A percentile compares a stretch with the other conserved stretches of the same genome.
Conservation (phyloP, 2,113 vertebrate genomes). For the Monopterus albus region DNA sequence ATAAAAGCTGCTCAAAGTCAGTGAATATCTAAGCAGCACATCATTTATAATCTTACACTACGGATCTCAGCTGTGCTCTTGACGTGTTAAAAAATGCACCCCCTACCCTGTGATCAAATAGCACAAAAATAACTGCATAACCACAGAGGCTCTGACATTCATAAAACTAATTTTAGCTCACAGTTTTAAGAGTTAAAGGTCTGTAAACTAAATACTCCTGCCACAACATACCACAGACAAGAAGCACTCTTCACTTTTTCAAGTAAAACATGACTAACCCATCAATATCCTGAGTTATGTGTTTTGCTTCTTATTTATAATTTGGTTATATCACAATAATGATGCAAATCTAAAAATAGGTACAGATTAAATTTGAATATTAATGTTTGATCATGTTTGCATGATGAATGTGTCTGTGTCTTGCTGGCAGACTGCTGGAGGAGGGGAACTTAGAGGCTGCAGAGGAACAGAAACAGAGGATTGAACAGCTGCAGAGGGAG, state of each 20-base stretch:
- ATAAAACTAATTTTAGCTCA: conserved; percentile 37
- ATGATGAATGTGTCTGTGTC: conserved; percentile 25
- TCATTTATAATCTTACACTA: conserved; percentile 15
- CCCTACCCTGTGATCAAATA: conserved; percentile 2
- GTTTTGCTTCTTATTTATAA: neutral
- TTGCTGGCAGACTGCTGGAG: conserved; percentile 87
- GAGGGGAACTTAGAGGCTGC: conserved; percentile 92
- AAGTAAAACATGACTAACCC: neutral
- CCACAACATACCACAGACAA: neutral
- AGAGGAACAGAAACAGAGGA: conserved; percentile 92
- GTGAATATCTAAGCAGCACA: too few species aligned
- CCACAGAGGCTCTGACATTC: conserved; percentile 5
- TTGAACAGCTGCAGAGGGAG: conserved; percentile 94
- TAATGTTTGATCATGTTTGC: conserved; percentile 21
- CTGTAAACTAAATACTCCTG: neutral
- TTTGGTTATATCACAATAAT: neutral
- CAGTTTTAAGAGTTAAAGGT: conserved; percentile 12
- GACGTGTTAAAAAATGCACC: neutral
- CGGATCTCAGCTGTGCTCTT: neutral
- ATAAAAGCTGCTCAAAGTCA: too few species aligned
- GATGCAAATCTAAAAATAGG: neutral
- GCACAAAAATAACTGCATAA: conserved; percentile 9
- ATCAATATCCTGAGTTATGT: neutral
- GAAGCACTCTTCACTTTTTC: neutral
- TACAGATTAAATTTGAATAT: conserved; percentile 8